Percentiles rank a stretch among this genome's conserved stretches.
Conservation (phyloP, 2,797 vertebrate species). For the Ciconia nigra region DNA sequence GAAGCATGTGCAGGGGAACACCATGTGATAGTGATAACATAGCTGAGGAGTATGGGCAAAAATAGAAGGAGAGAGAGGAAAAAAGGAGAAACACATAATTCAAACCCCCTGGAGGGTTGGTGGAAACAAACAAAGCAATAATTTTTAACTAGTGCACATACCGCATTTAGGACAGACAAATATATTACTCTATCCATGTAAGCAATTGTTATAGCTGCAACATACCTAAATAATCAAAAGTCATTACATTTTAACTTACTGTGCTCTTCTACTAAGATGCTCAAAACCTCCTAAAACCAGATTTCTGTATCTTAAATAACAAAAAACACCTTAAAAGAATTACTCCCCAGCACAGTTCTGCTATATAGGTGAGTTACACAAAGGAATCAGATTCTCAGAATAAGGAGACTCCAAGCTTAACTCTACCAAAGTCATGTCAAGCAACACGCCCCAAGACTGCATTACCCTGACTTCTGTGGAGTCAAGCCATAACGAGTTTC, state of each 20-base stretch:
- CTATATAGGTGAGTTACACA: neutral
- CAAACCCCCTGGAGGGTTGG: too few species aligned
- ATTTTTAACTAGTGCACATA: neutral
- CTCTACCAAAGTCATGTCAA: neutral
- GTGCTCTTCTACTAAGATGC: neutral
- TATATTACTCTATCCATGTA: neutral
- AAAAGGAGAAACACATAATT: neutral
- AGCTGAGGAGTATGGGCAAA: neutral
- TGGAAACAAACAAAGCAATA: neutral
- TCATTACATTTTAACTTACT: neutral
- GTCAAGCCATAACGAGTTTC: neutral
- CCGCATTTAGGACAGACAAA: neutral
- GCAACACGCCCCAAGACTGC: neutral
- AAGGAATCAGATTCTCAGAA: neutral
- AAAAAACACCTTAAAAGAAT: neutral
- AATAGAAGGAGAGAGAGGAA: neutral
- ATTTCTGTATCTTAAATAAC: neutral
- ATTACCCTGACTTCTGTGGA: neutral
- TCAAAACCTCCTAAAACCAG: neutral
- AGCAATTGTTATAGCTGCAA: neutral
- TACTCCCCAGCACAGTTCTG: neutral
- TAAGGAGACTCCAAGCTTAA: neutral
- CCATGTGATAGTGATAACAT: neutral
- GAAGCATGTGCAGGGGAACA: constrained; percentile 12
- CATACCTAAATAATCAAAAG: neutral